Evolutionary conservation across 1,140 invertebrate species (phyloP), one percentile per base, ranked within the genome.

Genomic region (Drosophila saltans): DNA sequence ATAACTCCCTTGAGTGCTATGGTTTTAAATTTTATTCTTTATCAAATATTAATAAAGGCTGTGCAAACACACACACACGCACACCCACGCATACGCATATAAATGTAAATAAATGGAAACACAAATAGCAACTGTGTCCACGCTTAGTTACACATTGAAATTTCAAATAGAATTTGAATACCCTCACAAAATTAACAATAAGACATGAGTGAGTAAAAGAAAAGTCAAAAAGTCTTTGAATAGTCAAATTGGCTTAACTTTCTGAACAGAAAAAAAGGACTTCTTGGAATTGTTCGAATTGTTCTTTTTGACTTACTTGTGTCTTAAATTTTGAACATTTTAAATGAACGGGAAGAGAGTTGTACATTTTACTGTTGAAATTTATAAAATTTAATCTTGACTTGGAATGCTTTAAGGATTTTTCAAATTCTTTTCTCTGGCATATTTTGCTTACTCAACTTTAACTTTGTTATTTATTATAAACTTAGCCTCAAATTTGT

Each of bases 1-100:
- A 56, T 56, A n/a, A 66, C 40, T 69, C 60, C 58, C 64, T 30
- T 16, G 36, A 48, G 57, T 61, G 30, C 41, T 24, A 61, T 78
- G 74, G 67, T 78, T 78, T 78, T 65, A 72, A 78, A 72, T 72
- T 59, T 78, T 72, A 72, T 66, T 75, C 63, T 40, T 63, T 43
- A 52, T 78, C 68, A 78, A 78, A 78, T 78, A 78, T 78, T 78
- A 78, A 78, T 70, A 78, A 72, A 72, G 59, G 39, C 40, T 77
- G 30, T 61, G 59, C 61, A 60, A 66, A 78, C 45, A 52, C 28
- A 36, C 39, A 66, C 24, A 58, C 58, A 70, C 58, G 70, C 21
- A 48, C 11, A 55, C 36, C 52, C 41, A 45, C 24, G 2, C n/a
- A 58, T 28, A 73, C 21, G 8, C 21, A 52, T 52, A 10, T 8